Base-by-base conservation (phyloP, 2,888 invertebrate genomes). In the Dryococelus australis region DNA sequence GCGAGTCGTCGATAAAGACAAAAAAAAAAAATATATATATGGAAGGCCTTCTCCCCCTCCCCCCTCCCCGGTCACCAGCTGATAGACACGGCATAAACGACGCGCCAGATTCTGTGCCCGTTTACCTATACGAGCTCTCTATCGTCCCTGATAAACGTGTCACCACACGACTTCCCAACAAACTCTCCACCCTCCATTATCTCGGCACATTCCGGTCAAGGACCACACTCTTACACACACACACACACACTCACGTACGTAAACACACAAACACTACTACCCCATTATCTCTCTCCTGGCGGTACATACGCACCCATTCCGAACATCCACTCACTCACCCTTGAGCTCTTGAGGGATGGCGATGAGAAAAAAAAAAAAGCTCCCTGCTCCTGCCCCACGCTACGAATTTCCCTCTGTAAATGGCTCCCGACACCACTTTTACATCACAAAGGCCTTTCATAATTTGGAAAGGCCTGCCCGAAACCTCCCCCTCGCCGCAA, bases 361-460 rank as follows among this genome's bases (percentile, higher is more conserved):
- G 51, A 8, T 12, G n/a, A n/a, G 10, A 51, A 51, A 51, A 51
- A 51, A 51, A 51, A 16, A 51, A 2, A 2, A 0, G 20, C 51
- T 8, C 8, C 51, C 47, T 47, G 47, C 47, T 47, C n/a, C 65
- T 20, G n/a, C 8, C 65, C 65, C 16, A n/a, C 65, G 0, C 35
- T 26, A 5, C 27, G 0, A 12, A 80, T 80, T 80, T 26, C 43
- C 83, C 83, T 28, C 35, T 83, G 83, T 83, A 83, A 83, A 83
- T 83, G 83, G 83, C 43, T 43, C 83, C 35, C 83, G 43, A 83
- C 83, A 83, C 83, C 13, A 83, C 83, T 83, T 83, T 83, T 83
- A 83, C 83, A 83, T 83, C 35, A 83, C 83, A 83, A 83, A 83
- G 43, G 83, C 83, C 43, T 83, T 83, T 83, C 83, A 83, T 83